Conservation (phyloP, 1,140 invertebrate species). For the Paraescarpia echinospica region DNA sequence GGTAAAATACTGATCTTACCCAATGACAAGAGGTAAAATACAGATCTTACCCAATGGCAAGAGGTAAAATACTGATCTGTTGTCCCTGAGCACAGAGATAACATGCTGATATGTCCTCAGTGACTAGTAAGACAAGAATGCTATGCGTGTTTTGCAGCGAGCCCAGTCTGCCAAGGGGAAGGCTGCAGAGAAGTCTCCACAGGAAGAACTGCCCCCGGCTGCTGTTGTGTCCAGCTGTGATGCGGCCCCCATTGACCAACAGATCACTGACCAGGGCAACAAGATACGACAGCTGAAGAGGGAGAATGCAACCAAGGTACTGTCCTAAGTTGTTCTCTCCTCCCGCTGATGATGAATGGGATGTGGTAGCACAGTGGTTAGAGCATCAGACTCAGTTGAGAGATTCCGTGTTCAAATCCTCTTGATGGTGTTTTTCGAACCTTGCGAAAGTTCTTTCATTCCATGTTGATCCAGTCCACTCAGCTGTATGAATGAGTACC, state of each 20-base stretch:
- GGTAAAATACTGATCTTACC: background rate
- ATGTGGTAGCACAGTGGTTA: background rate
- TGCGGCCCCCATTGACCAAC: constrained; percentile 56
- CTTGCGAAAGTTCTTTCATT: background rate
- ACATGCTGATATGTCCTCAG: background rate
- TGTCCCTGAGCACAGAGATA: background rate
- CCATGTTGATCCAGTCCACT: too few species aligned
- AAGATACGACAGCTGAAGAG: constrained; percentile 66
- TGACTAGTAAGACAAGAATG: background rate
- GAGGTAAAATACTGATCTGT: background rate
- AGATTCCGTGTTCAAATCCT: background rate
- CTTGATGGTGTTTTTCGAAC: background rate
- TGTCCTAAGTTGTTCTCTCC: background rate
- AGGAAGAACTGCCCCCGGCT: constrained; percentile 39
- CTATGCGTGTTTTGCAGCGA: constrained; percentile 42
- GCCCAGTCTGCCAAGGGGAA: constrained; percentile 58
- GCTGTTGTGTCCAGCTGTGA: background rate
- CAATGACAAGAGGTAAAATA: background rate
- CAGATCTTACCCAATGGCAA: too few species aligned
- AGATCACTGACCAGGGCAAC: constrained; percentile 72
- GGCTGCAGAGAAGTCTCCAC: constrained; percentile 58
- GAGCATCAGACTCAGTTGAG: background rate
- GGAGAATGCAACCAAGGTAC: constrained; percentile 46
- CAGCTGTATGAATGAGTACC: too few species aligned
- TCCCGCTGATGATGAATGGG: background rate